Evolutionary conservation across 37 sponge, comb jelly and placozoan genomes (phyloP), one percentile per base, ranked within the genome.

Genomic region (Haliclona indistincta): DNA sequence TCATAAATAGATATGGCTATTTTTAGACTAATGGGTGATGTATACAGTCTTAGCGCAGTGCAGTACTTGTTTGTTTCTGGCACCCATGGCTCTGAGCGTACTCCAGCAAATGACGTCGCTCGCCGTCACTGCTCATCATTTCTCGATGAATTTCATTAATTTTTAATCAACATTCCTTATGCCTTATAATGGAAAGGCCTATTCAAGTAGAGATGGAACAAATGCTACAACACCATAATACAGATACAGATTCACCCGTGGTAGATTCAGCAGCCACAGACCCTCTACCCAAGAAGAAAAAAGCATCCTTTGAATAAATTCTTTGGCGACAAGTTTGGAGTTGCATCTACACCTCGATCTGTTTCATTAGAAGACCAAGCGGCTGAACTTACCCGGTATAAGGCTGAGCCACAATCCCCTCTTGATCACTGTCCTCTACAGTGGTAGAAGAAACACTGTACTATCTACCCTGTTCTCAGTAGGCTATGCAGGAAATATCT

Each of bases 351-450:
- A 68, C 4, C 49, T 44, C n/a, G 49, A 51, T 70, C 71, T 70
- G 29, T 70, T 70, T 51, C 53, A 33, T 44, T 44, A 25, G 71
- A 51, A 26, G 71, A 70, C 33, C 71, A 43, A 70, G 71, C 71
- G n/a, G 71, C 71, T 22, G 52, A 70, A 4, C 52, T 43, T 45
- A 10, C 53, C 2, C 53, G 49, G 2, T 70, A 70, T 43, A 70
- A 6, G 49, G 71, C 71, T 43, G 71, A 70, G 71, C 71, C 49
- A 11, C 71, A 70, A 26, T 70, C 53, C n/a, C 53, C 71, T 43
- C 71, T 70, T 19, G 71, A 70, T 32, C 71, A 70, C 33, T 8
- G 17, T 26, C 52, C 71, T 32, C 71, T 70, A 44, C 71, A 33
- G 52, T 70, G 71, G 49, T 45, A 28, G 71, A 51, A 49, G 11